Conservation (phyloP, 2,888 invertebrate species). For the Apamea monoglypha region DNA sequence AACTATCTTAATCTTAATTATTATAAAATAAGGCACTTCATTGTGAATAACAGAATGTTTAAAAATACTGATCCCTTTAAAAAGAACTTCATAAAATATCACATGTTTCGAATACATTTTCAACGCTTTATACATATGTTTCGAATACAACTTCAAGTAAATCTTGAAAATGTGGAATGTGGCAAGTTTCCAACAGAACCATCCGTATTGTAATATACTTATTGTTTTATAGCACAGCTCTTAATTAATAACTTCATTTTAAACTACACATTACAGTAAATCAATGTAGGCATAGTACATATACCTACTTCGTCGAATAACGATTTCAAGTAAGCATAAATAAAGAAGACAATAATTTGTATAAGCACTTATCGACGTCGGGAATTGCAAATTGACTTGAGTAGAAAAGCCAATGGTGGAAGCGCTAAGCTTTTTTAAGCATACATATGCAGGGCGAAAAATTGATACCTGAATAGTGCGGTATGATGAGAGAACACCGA, state of each 20-base stretch:
- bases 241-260: slow-evolving; percentile 5
- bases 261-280: not conserved
- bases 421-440: not conserved
- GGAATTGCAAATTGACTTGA: not conserved
- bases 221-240: not conserved
- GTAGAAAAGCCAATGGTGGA: not conserved
- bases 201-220: not conserved
- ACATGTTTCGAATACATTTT: slow-evolving; percentile 36
- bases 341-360: not conserved
- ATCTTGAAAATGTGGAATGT: slow-evolving; percentile 24
- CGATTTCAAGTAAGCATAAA: not conserved
- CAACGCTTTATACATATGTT: not conserved
- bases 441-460: no score
- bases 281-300: not conserved
- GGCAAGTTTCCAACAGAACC: not conserved
- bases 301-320: not conserved
- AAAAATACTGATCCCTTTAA: slow-evolving; percentile 43
- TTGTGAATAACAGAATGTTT: slow-evolving; percentile 35
- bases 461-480: no score
- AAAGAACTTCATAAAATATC: slow-evolving; percentile 35
- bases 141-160: not conserved
- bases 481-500: not conserved
- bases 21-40: slow-evolving; percentile 47
- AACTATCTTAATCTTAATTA: slow-evolving; percentile 15
- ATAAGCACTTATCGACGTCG: not conserved